Evolutionary conservation across 2,797 vertebrate genomes (phyloP).

Genomic region (Melopsittacus undulatus): DNA sequence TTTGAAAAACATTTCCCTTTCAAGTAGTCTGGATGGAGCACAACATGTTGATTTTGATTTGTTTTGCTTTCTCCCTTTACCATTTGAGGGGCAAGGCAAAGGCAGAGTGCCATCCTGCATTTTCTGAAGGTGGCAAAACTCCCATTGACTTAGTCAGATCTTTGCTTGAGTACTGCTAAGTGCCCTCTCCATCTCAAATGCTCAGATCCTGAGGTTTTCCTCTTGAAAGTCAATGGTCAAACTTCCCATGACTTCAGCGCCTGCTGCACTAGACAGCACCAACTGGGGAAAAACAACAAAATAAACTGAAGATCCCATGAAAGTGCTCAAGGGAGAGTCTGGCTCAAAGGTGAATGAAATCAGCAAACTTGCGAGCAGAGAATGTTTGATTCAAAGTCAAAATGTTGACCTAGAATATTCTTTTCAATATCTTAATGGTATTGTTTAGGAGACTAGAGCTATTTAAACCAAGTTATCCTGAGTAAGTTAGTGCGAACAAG

Average conservation of each 20-base stretch:
- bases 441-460: neutral
- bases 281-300: neutral
- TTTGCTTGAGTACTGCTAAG: conserved; percentile 60
- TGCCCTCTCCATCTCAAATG: conserved; percentile 18
- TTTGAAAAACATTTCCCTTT: neutral
- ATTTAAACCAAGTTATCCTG: neutral
- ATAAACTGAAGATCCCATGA: neutral
- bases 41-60: neutral
- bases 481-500: neutral
- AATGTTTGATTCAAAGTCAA: neutral
- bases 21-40: neutral
- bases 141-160: conserved; percentile 48
- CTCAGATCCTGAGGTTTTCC: conserved; percentile 51
- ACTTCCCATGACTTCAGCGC: neutral
- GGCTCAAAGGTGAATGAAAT: neutral
- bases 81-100: neutral
- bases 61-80: neutral
- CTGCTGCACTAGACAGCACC: neutral
- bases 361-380: neutral
- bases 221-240: conserved; percentile 56
- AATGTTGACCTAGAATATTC: neutral
- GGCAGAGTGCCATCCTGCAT: neutral
- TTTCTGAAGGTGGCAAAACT: conserved; percentile 51
- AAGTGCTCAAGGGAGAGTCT: neutral
- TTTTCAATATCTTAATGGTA: neutral